Percentiles rank a stretch among this genome's conserved stretches.
phyloP scores from a whole-genome alignment of 2,113 vertebrate genomes.

The Heterochromis multidens region DNA sequence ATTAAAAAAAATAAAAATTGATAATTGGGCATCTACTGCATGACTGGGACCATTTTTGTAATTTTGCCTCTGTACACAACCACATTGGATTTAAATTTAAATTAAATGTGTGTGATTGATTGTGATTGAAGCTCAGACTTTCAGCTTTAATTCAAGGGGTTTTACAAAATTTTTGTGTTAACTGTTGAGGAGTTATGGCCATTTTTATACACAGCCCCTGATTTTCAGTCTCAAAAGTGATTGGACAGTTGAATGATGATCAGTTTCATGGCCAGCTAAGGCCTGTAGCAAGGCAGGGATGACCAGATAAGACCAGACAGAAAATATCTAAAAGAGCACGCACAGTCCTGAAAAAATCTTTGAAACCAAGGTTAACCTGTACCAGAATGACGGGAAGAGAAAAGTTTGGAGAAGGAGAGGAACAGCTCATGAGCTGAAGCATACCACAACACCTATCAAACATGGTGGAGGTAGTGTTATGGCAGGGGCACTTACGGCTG shows the following conservation, averaged over 20 bases:
- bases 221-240: too few relatives aligned
- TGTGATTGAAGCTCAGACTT: neutral
- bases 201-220: neutral
- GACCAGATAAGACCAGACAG: rapidly evolving
- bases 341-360: neutral
- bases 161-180: neutral
- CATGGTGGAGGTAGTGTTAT: neutral
- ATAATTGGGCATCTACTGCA: too few relatives aligned
- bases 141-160: neutral
- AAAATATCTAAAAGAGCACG: too few relatives aligned
- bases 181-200: neutral
- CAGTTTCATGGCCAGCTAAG: neutral
- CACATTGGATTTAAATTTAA: neutral
- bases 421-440: neutral
- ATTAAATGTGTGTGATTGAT: too few relatives aligned
- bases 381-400: neutral
- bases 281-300: neutral
- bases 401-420: neutral
- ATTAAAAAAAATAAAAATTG: neutral
- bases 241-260: neutral
- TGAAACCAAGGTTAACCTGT: neutral
- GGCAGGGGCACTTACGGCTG: neutral
- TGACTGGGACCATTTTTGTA: too few relatives aligned
- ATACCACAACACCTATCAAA: neutral
- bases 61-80: too few relatives aligned